Evolutionary conservation across 1,140 invertebrate species (phyloP), one percentile per base, ranked within the genome.

Genomic region (Ostrea denselamellosa): DNA sequence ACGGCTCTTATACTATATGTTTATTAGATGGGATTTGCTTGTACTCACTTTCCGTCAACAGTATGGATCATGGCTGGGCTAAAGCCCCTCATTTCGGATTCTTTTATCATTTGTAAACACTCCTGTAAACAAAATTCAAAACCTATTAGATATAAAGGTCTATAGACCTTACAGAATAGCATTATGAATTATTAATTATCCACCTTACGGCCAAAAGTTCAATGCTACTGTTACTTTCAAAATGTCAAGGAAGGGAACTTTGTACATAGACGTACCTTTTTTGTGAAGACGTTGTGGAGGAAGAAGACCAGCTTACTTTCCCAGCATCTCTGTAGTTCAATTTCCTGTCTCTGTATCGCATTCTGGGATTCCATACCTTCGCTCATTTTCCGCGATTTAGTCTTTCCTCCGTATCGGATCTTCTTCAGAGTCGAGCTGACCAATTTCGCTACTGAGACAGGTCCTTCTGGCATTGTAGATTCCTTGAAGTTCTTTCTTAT

Each of bases 241-340:
- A 62, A 17, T n/a, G 9, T 14, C 9, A n/a, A 19, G 3, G 14
- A n/a, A 62, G 7, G 0, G 14, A 12, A n/a, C n/a, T 62, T 12
- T 62, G 58, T 17, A 12, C 19, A 34, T 5, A 77, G 9, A 53
- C 44, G 53, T 83, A n/a, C 82, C 82, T 83, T 54, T 52, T 83
- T 52, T 17, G 82, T 83, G 82, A 83, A 83, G 34, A 83, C 82
- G 19, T 83, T 83, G 44, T 83, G 82, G n/a, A 83, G 52, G 19
- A 54, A 8, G 52, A 83, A 83, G 9, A 83, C 82, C 14, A 83
- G 52, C 82, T 83, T 83, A 12, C 82, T 44, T 22, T 83, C 82
- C 82, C 82, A 83, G 82, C 82, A 83, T 54, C 52, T 83, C 22
- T 52, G 82, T 19, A 83, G 82, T 8, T 83, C 82, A 19, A 83